Percentiles rank a stretch among this genome's conserved stretches.
Conservation (phyloP, 2,888 invertebrate species). For the Rhagonycha fulva region DNA sequence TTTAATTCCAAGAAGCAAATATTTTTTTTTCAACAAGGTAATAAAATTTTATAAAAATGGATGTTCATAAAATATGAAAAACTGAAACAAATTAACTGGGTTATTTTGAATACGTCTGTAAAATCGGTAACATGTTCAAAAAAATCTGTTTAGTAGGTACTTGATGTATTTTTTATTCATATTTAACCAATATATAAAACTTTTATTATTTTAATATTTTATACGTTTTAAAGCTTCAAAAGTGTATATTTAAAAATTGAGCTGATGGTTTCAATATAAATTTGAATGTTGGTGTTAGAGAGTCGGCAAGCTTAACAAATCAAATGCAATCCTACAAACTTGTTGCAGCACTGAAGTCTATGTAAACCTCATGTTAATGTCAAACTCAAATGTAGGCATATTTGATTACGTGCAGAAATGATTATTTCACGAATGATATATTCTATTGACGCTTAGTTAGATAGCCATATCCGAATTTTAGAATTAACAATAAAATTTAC, state of each 20-base stretch:
- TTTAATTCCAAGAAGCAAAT: neutral
- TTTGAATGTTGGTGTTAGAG: neutral
- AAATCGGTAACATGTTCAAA: no score
- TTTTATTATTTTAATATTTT: no score
- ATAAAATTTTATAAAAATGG: no score
- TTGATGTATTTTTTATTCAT: no score
- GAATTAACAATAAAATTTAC: neutral
- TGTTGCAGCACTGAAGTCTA: neutral
- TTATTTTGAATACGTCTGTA: no score
- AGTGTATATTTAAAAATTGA: neutral
- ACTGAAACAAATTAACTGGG: no score
- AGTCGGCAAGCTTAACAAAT: neutral
- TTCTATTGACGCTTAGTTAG: neutral
- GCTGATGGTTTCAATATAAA: neutral
- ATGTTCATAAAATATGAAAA: no score
- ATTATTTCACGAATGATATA: neutral
- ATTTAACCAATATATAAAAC: no score
- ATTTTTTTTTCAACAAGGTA: no score
- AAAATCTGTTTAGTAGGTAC: no score
- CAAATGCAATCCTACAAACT: slow-evolving; percentile 3
- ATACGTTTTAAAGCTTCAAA: no score
- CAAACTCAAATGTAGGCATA: neutral
- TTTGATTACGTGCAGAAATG: neutral
- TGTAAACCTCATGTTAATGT: neutral
- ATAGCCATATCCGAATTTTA: neutral